Conservation (phyloP, 2,113 vertebrate genomes). For the Antigone vipio region DNA sequence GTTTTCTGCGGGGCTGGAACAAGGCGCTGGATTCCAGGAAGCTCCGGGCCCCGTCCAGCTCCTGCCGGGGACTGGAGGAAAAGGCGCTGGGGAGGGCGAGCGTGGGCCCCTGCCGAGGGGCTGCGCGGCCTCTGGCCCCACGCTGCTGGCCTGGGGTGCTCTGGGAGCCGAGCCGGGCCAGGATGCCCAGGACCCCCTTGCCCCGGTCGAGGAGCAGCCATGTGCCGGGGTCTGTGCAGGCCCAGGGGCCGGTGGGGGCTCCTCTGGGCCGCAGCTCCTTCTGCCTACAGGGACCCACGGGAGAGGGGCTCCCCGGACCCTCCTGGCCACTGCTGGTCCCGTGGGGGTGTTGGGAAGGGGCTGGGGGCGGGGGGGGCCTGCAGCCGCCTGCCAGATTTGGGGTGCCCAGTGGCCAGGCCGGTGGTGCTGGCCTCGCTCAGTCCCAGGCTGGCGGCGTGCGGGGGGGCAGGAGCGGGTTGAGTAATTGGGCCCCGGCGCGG, state of each 20-base stretch:
- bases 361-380: neutral
- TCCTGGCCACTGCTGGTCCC: neutral
- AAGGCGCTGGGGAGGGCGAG: neutral
- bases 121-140: neutral
- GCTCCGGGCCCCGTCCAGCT: constrained; percentile 32
- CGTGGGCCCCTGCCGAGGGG: neutral
- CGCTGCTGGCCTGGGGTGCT: neutral
- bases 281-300: accelerated
- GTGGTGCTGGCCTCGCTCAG: neutral
- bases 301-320: accelerated
- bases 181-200: too few species aligned
- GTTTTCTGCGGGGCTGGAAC: constrained; percentile 48
- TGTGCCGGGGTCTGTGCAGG: neutral
- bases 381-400: accelerated
- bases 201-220: accelerated
- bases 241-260: neutral
- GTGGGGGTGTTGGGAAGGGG: neutral
- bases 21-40: constrained; percentile 50
- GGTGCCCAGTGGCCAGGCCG: neutral
- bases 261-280: neutral
- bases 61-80: constrained; percentile 51
- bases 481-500: constrained; percentile 3
- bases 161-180: neutral
- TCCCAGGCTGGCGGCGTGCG: neutral
- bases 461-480: neutral